A percentile compares a stretch with the other conserved stretches of the same genome.
These are phyloP conservation scores for Polypedilum vanderplanki DNA, from an alignment of 1,140 invertebrate species.

Conservation along the genomic window DNA sequence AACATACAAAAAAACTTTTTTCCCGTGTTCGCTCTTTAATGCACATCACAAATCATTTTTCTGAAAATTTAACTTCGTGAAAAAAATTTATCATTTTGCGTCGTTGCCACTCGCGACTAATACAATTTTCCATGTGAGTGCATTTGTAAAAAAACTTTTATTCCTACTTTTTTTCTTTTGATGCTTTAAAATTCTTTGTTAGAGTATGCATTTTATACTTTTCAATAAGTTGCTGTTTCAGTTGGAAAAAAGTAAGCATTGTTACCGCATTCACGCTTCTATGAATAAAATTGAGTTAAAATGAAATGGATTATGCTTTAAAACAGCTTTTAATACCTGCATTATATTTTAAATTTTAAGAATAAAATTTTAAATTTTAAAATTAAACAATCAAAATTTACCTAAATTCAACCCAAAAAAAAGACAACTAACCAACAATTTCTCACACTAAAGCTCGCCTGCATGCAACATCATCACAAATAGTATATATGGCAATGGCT, in stretches of 20 bases:
- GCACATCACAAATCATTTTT: not conserved
- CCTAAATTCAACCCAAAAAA: not conserved
- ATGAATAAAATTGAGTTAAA: not conserved
- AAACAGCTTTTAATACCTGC: too few relatives aligned
- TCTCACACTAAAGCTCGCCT: too few relatives aligned
- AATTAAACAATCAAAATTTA: too few relatives aligned
- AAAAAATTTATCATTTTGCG: not conserved
- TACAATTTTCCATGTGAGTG: constrained; percentile 24
- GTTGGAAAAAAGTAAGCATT: not conserved
- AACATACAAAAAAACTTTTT: not conserved
- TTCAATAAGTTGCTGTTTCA: not conserved
- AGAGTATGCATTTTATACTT: not conserved
- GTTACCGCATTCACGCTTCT: not conserved
- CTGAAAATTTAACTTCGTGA: not conserved
- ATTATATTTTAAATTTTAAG: too few relatives aligned
- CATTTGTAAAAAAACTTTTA: not conserved
- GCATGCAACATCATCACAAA: not conserved
- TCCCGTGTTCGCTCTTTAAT: not conserved
- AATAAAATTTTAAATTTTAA: too few relatives aligned
- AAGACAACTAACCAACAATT: not conserved
- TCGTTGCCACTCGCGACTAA: not conserved
- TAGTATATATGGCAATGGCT: constrained; percentile 17
- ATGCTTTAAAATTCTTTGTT: not conserved
- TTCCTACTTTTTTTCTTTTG: not conserved
- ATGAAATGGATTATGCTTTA: too few relatives aligned